These are phyloP conservation scores for Hippocampus mohnikei DNA, from an alignment of 2,113 vertebrate genomes.

Conservation along the genomic window DNA sequence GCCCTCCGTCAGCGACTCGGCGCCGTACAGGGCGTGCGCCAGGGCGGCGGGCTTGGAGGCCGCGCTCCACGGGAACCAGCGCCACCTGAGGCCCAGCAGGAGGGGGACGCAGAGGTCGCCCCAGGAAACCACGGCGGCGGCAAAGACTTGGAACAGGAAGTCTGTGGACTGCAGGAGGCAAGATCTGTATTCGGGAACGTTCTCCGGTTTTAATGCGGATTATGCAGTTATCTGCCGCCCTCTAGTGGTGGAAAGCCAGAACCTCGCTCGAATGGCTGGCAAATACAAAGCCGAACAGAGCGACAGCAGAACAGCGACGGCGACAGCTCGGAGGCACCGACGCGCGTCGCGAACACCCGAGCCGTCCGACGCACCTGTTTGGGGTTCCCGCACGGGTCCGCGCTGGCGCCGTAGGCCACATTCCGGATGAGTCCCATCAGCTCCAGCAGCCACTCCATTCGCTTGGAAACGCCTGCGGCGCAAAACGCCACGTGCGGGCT, in stretches of 20 bases:
- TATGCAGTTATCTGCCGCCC: too few species aligned
- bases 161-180: constrained; percentile 71
- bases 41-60: constrained; percentile 15
- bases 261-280: not conserved
- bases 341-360: not conserved
- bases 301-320: too few species aligned
- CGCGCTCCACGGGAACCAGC: constrained; percentile 78
- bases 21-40: constrained; percentile 63
- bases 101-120: constrained; percentile 81
- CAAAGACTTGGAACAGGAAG: constrained; percentile 85
- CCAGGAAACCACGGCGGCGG: constrained; percentile 82
- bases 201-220: too few species aligned
- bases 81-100: constrained; percentile 80
- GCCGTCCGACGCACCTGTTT: constrained; percentile 72
- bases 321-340: too few species aligned
- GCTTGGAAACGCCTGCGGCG: constrained; percentile 78
- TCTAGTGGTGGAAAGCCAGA: not conserved
- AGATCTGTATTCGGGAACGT: not conserved
- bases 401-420: constrained; percentile 67
- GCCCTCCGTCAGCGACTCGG: constrained; percentile 50
- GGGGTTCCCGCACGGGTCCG: constrained; percentile 55
- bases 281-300: not conserved
- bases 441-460: constrained; percentile 91
- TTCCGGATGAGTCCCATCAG: constrained; percentile 88
- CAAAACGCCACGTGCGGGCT: not conserved